Evolutionary conservation across 2,797 vertebrate species (phyloP).

Genomic region (Neomorphus geoffroyi): DNA sequence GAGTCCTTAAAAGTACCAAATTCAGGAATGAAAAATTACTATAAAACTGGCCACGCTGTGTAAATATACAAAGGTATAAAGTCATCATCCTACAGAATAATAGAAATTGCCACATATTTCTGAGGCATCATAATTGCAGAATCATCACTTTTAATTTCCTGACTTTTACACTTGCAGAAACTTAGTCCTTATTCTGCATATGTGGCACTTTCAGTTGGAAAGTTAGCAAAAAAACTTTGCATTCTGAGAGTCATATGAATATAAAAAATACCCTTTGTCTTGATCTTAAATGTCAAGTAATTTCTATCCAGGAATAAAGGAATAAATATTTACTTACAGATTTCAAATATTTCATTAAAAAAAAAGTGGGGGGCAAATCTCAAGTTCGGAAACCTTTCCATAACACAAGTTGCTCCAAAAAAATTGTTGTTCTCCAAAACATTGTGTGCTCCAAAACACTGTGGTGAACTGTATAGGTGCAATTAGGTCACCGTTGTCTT

Average conservation of each 20-base stretch:
- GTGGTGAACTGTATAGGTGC: neutral
- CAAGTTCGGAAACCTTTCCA: neutral
- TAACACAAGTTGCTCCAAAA: slow-evolving; percentile 14
- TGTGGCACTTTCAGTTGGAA: neutral
- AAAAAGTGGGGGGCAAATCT: neutral
- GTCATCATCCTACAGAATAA: neutral
- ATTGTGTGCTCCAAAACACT: neutral
- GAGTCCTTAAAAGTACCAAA: slow-evolving; percentile 37
- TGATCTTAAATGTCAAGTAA: neutral
- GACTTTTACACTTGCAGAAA: neutral
- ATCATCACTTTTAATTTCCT: neutral
- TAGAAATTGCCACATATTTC: neutral
- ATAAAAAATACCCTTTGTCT: neutral
- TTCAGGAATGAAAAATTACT: slow-evolving; percentile 38
- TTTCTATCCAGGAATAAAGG: slow-evolving; percentile 11
- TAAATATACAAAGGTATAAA: neutral
- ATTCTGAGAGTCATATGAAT: neutral
- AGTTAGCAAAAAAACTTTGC: neutral
- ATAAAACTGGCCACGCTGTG: neutral
- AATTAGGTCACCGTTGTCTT: neutral
- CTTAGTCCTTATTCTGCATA: neutral
- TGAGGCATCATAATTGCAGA: neutral
- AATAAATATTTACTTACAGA: slow-evolving; percentile 32
- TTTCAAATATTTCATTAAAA: neutral
- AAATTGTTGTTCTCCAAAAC: neutral